Evolutionary conservation across 2,797 vertebrate genomes (phyloP).

Genomic region (Melanotaenia pygmaea): DNA sequence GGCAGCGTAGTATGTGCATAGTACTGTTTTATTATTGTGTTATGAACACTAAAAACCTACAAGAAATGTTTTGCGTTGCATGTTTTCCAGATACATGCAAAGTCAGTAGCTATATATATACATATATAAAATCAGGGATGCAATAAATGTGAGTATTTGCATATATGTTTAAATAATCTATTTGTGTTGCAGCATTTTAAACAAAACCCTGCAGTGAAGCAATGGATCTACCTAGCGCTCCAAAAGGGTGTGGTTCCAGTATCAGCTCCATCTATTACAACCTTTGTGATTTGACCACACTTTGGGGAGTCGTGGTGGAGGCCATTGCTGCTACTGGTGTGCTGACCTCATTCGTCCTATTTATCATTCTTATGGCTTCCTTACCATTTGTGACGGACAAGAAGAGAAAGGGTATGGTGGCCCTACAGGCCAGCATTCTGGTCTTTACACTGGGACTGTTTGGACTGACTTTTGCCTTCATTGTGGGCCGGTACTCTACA

Average conservation of each 20-base stretch:
- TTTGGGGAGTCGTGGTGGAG: constrained; percentile 91
- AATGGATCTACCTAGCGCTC: constrained; percentile 57
- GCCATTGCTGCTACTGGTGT: constrained; percentile 85
- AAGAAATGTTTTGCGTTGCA: background rate
- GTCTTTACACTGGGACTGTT: constrained; percentile 91
- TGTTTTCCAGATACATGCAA: background rate
- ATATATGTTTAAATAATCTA: background rate
- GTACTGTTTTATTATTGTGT: background rate
- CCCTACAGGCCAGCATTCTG: constrained; percentile 87
- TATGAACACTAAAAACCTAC: background rate
- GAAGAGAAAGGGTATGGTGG: constrained; percentile 86
- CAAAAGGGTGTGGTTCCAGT: constrained; percentile 81
- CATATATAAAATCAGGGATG: background rate
- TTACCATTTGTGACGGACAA: constrained; percentile 87
- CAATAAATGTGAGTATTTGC: constrained; percentile 2
- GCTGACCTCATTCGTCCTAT: constrained; percentile 86
- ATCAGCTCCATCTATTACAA: constrained; percentile 87
- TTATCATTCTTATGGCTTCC: constrained; percentile 86
- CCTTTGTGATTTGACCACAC: constrained; percentile 86
- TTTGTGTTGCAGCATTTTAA: constrained; percentile 34
- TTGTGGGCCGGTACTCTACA: constrained; percentile 85
- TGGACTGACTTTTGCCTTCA: constrained; percentile 89
- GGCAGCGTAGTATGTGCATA: background rate
- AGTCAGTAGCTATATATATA: background rate
- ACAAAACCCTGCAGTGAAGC: constrained; percentile 3